Conservation (phyloP, 1,140 invertebrate genomes). For the Hylyphantes graminicola region DNA sequence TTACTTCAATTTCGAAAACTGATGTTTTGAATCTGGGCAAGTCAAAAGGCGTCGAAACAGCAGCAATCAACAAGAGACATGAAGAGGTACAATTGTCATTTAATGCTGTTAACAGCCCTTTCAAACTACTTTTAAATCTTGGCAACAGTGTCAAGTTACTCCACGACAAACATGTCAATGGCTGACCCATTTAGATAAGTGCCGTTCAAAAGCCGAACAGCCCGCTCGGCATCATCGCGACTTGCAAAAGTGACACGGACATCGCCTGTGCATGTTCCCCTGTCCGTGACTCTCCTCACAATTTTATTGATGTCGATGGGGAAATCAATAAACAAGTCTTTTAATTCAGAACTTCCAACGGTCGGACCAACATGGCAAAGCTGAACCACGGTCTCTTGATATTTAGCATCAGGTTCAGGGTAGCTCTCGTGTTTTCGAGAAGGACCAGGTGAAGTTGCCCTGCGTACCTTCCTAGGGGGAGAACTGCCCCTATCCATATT, state of each 20-base stretch:
- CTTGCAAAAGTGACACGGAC: slow-evolving; percentile 32
- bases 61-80: no score
- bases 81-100: no score
- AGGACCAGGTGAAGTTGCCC: no score
- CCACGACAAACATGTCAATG: slow-evolving; percentile 29
- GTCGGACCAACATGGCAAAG: slow-evolving; percentile 14
- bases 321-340: slow-evolving; percentile 20
- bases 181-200: slow-evolving; percentile 9
- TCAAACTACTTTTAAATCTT: no score
- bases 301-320: not conserved
- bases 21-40: no score
- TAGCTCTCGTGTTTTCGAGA: no score
- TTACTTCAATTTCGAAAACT: no score
- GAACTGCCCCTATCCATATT: no score
- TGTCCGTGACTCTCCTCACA: slow-evolving; percentile 1
- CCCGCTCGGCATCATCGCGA: slow-evolving; percentile 22
- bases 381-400: slow-evolving; percentile 10
- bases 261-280: slow-evolving; percentile 22
- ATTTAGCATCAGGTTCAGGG: not conserved
- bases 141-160: not conserved
- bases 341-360: not conserved
- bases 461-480: no score
- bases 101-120: no score
- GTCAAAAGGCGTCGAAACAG: no score
- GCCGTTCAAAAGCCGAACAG: slow-evolving; percentile 13